Conservation (phyloP, 2,797 vertebrate species). For the Lophotriccus pileatus region DNA sequence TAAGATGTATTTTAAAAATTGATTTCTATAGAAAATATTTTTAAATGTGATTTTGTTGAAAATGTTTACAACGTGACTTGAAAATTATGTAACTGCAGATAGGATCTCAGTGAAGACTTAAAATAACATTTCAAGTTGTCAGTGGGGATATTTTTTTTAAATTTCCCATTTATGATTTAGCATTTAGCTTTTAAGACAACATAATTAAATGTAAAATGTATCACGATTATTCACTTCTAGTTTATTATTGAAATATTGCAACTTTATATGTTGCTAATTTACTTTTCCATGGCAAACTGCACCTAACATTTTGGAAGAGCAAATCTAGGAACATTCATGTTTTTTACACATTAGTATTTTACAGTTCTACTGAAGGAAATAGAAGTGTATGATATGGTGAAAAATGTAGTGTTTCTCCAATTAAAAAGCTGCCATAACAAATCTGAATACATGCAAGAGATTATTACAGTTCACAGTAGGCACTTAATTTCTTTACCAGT, state of each 20-base stretch:
- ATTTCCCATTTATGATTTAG: conserved; percentile 29
- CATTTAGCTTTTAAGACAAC: conserved; percentile 5
- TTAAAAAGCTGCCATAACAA: conserved; percentile 41
- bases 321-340: neutral
- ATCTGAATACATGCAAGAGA: neutral
- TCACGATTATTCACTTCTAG: neutral
- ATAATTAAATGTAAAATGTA: neutral
- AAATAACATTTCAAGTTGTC: conserved; percentile 45
- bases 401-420: neutral
- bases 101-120: conserved; percentile 31
- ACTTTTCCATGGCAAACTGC: neutral
- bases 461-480: neutral
- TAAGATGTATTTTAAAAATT: conserved; percentile 31
- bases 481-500: neutral
- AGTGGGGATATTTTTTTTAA: neutral
- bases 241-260: neutral
- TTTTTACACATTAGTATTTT: neutral
- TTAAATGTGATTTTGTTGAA: conserved; percentile 43
- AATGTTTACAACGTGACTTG: conserved; percentile 12
- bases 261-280: neutral
- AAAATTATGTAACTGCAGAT: neutral
- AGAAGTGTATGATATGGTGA: neutral
- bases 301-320: neutral
- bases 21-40: conserved; percentile 41
- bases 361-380: neutral